Base-by-base conservation (phyloP, 2,888 invertebrate species). In the Platynereis dumerilii region DNA sequence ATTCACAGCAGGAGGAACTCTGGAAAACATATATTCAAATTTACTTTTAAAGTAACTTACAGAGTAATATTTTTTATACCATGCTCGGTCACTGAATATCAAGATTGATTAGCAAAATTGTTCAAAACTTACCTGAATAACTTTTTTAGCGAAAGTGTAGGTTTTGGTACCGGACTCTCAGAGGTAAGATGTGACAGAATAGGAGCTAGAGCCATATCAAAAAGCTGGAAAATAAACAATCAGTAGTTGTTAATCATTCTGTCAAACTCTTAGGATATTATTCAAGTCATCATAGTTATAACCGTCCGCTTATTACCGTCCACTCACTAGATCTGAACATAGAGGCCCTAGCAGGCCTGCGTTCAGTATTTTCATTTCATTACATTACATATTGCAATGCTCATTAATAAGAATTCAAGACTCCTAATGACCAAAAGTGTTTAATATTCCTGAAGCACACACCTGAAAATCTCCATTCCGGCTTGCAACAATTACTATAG, bases 391-490 rank as follows among this genome's bases (percentile, higher is more conserved):
- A n/a, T n/a, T n/a, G n/a, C n/a, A n/a, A n/a, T n/a, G n/a, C n/a
- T n/a, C n/a, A n/a, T n/a, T n/a, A n/a, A n/a, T n/a, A n/a, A n/a
- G n/a, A n/a, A n/a, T n/a, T n/a, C n/a, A n/a, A n/a, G n/a, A n/a
- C n/a, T n/a, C n/a, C n/a, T n/a, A n/a, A n/a, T n/a, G n/a, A n/a
- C n/a, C n/a, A n/a, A n/a, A n/a, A n/a, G n/a, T n/a, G n/a, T n/a
- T n/a, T n/a, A n/a, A n/a, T n/a, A n/a, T n/a, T n/a, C n/a, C n/a
- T n/a, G n/a, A n/a, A n/a, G n/a, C n/a, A n/a, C n/a, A n/a, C n/a
- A 91, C 90, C 83, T 92, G 81, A 42, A 92, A 85, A 77, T 91
- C 91, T 3, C 91, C 90, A 68, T 88, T 86, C 74, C 90, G 89
- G 78, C 91, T 91, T 44, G 88, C 88, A 27, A 91, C 87, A 66